Conservation (phyloP, 2,888 invertebrate species). For the Brenthis ino region DNA sequence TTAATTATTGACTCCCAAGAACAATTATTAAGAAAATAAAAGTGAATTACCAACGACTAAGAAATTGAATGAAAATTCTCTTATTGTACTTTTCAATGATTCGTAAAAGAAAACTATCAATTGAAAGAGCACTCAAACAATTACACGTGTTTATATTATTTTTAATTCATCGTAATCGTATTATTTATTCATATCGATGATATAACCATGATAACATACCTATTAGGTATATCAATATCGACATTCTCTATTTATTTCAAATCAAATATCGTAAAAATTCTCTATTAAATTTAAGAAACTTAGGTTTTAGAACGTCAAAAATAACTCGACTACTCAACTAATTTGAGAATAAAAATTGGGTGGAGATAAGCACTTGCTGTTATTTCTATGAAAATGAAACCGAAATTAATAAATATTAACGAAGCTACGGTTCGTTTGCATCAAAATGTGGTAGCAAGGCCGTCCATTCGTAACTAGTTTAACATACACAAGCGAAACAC, state of each 20-base stretch:
- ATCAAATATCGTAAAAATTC: not conserved
- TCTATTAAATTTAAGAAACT: no score
- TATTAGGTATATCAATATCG: no score
- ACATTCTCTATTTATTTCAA: not conserved
- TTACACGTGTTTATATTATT: conserved; percentile 4
- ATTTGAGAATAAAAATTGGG: not conserved
- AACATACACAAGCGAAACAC: conserved; percentile 24
- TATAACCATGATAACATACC: not conserved
- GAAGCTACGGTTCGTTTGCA: conserved; percentile 31
- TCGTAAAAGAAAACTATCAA: not conserved
- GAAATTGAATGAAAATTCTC: no score
- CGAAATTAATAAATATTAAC: conserved; percentile 29
- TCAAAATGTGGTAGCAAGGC: conserved; percentile 35
- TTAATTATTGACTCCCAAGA: no score
- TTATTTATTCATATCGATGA: not conserved
- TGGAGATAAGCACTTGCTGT: not conserved
- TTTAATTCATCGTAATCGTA: not conserved
- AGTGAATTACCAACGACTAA: no score
- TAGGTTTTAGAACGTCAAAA: no score
- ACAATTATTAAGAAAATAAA: no score
- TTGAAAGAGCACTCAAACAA: not conserved
- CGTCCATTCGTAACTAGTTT: conserved; percentile 28
- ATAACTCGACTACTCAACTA: no score
- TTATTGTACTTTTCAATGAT: no score
- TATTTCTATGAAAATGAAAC: conserved; percentile 26